Percentiles rank a stretch among this genome's conserved stretches.
phyloP scores from a whole-genome alignment of 2,797 vertebrate species.

The Smutsia gigantea region DNA sequence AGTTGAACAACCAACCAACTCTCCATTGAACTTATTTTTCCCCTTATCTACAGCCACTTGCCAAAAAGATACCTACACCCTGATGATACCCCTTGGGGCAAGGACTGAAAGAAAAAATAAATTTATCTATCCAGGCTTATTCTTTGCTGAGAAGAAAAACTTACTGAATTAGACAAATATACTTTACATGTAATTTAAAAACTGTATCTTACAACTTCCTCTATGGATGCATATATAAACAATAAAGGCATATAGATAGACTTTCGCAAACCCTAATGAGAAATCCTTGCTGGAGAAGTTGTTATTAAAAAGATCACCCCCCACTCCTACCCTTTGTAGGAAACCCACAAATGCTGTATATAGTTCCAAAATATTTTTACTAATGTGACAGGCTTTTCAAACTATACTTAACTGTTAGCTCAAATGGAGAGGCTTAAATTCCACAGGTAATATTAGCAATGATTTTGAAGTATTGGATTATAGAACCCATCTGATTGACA shows the following conservation, averaged over 20 bases:
- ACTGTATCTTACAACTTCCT: background rate
- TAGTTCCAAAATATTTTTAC: background rate
- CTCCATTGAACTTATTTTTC: background rate
- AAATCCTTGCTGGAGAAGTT: background rate
- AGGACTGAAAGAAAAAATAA: background rate
- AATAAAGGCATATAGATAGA: background rate
- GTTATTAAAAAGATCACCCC: background rate
- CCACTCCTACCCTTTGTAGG: background rate
- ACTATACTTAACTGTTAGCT: background rate
- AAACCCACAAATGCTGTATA: background rate
- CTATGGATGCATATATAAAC: background rate
- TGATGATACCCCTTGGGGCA: background rate
- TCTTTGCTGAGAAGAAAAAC: background rate
- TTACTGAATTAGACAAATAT: background rate
- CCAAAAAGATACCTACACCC: background rate
- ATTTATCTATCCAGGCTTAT: background rate
- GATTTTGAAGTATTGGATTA: background rate
- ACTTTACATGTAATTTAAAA: conserved; percentile 1
- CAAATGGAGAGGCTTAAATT: background rate
- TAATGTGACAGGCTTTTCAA: background rate
- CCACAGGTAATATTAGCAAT: background rate
- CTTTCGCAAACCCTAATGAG: background rate
- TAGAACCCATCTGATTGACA: background rate
- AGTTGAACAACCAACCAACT: background rate
- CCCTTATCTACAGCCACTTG: background rate